phyloP scores from a whole-genome alignment of 2,797 vertebrate genomes.

The Coranthus polyacanthus region DNA sequence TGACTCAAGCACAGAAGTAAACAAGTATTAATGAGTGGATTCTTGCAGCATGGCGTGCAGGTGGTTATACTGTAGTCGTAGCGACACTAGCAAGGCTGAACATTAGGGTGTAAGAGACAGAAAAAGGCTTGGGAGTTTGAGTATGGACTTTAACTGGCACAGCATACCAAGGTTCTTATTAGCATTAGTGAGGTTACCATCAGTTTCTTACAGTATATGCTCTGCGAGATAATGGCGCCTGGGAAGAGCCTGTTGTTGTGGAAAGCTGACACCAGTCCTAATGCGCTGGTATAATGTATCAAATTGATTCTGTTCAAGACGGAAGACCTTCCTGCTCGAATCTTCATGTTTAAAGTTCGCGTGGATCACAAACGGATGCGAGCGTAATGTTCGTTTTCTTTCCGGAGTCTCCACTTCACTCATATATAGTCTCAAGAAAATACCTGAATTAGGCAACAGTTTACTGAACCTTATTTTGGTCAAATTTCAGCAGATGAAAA shows the following conservation, averaged over 20 bases:
- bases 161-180: slow-evolving; percentile 14
- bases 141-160: background rate
- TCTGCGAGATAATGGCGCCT: too few species aligned
- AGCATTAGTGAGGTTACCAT: slow-evolving; percentile 1
- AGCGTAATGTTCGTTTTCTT: too few species aligned
- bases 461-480: too few species aligned
- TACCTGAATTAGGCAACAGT: too few species aligned
- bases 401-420: too few species aligned
- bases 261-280: slow-evolving; percentile 3
- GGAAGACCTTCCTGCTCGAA: too few species aligned
- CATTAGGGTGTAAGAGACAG: background rate
- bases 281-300: slow-evolving; percentile 8
- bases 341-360: too few species aligned
- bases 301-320: too few species aligned
- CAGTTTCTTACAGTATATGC: background rate
- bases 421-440: too few species aligned
- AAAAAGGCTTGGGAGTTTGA: background rate
- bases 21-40: background rate
- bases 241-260: background rate
- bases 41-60: background rate
- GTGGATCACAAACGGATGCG: too few species aligned
- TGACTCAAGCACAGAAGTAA: background rate
- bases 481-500: too few species aligned
- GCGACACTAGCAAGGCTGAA: background rate
- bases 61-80: background rate